phyloP scores from a whole-genome alignment of 2,888 invertebrate genomes.

The Diarsia dahlii region DNA sequence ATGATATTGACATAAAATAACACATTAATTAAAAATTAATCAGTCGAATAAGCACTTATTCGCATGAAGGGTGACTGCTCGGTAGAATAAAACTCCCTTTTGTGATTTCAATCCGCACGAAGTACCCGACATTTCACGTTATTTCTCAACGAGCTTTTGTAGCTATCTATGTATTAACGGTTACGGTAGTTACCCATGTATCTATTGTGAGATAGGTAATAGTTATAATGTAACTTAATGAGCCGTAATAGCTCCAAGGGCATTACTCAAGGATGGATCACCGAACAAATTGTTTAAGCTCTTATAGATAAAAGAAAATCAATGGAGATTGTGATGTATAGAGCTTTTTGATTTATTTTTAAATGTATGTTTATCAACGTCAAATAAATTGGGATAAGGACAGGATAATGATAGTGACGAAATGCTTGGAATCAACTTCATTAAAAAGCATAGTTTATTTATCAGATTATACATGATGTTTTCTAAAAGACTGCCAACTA shows the following conservation, averaged over 20 bases:
- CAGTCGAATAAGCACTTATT: slow-evolving; percentile 31
- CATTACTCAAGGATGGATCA: slow-evolving; percentile 59
- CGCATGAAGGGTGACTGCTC: slow-evolving; percentile 24
- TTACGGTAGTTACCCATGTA: not conserved
- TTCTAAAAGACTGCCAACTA: not conserved
- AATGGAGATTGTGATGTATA: slow-evolving; percentile 32
- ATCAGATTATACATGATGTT: not conserved
- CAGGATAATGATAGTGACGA: not conserved
- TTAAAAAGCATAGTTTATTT: not conserved
- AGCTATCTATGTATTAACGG: not conserved
- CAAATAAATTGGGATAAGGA: not conserved
- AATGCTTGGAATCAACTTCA: not conserved
- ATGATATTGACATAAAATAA: slow-evolving; percentile 38
- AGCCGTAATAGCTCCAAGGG: slow-evolving; percentile 49
- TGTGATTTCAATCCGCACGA: slow-evolving; percentile 42
- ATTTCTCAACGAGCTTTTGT: not conserved
- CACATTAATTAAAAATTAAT: slow-evolving; percentile 38
- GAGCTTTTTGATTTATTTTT: slow-evolving; percentile 11
- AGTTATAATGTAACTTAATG: slow-evolving; percentile 47
- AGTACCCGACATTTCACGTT: slow-evolving; percentile 37
- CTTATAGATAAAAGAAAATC: slow-evolving; percentile 55
- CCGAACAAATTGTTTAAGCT: slow-evolving; percentile 57
- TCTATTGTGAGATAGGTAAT: slow-evolving; percentile 25
- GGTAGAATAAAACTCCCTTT: slow-evolving; percentile 20
- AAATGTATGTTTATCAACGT: not conserved